Percentiles rank a stretch among this genome's conserved stretches.
These are phyloP conservation scores for Andinoacara biseriatus DNA, from an alignment of 2,113 vertebrate species.

Conservation along the genomic window DNA sequence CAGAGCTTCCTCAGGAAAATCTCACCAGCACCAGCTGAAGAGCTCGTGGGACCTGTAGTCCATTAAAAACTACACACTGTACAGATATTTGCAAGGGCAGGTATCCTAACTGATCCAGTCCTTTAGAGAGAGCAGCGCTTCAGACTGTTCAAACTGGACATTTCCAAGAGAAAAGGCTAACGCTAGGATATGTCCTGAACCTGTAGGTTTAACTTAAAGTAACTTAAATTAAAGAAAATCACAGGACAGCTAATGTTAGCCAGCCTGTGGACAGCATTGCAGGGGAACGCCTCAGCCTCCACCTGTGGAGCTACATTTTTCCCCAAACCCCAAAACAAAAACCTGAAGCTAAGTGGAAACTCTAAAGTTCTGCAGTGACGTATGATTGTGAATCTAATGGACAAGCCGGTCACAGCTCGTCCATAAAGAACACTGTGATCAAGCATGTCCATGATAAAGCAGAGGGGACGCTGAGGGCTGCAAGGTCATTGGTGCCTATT, in stretches of 20 bases:
- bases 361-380: too few species aligned
- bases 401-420: too few species aligned
- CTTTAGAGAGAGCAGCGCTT: background rate
- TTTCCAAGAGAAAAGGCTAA: background rate
- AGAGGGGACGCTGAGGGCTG: too few species aligned
- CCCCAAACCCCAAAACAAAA: background rate
- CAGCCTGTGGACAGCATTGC: background rate
- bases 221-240: background rate
- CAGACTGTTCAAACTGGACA: too few species aligned
- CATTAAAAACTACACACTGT: background rate
- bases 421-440: too few species aligned
- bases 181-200: background rate
- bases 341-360: background rate
- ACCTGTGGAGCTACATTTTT: background rate
- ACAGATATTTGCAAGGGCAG: background rate
- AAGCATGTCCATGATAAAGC: too few species aligned
- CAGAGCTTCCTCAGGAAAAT: slow-evolving; percentile 7
- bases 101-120: background rate
- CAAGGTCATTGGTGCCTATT: too few species aligned
- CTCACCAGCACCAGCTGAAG: background rate
- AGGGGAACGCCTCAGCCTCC: background rate
- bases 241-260: too few species aligned
- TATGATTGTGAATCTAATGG: too few species aligned
- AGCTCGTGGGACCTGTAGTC: slow-evolving; percentile 40
- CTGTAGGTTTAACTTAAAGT: too few species aligned